Evolutionary conservation across 2,888 invertebrate genomes (phyloP).

Genomic region (Latheticus oryzae): DNA sequence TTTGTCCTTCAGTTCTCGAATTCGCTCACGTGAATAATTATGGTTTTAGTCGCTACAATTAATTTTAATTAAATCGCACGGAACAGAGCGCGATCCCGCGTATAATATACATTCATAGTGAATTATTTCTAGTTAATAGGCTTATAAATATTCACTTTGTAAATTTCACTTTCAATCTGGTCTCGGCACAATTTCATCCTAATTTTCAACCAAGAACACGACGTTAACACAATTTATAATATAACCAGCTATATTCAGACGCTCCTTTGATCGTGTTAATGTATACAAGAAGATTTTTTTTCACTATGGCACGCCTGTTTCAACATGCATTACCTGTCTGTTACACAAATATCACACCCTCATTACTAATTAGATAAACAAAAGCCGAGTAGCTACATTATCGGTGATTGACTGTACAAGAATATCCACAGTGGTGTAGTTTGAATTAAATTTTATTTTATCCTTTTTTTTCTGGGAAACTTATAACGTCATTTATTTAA

Average conservation of each 20-base stretch:
- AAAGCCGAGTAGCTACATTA: constrained; percentile 5
- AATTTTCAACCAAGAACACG: constrained; percentile 4
- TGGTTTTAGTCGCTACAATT: constrained; percentile 24
- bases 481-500: too few species aligned
- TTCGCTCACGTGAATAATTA: constrained; percentile 20
- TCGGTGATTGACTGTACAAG: constrained; percentile 12
- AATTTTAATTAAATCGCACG: constrained; percentile 26
- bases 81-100: constrained; percentile 11
- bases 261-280: constrained; percentile 24
- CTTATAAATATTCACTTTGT: constrained; percentile 50
- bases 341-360: constrained; percentile 28
- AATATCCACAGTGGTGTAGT: too few species aligned
- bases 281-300: constrained; percentile 10
- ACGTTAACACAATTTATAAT: constrained; percentile 1
- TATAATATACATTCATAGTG: constrained; percentile 21
- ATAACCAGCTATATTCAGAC: neutral
- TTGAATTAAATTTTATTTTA: too few species aligned
- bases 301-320: constrained; percentile 1
- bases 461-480: too few species aligned
- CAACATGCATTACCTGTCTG: constrained; percentile 13
- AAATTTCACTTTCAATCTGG: constrained; percentile 43
- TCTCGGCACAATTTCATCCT: constrained; percentile 25
- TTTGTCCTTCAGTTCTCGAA: constrained; percentile 4
- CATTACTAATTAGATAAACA: constrained; percentile 31
- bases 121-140: constrained; percentile 47